Percentiles rank a stretch among this genome's conserved stretches.
phyloP scores from a whole-genome alignment of 2,888 invertebrate genomes.

The Dexiosoma caninum region DNA sequence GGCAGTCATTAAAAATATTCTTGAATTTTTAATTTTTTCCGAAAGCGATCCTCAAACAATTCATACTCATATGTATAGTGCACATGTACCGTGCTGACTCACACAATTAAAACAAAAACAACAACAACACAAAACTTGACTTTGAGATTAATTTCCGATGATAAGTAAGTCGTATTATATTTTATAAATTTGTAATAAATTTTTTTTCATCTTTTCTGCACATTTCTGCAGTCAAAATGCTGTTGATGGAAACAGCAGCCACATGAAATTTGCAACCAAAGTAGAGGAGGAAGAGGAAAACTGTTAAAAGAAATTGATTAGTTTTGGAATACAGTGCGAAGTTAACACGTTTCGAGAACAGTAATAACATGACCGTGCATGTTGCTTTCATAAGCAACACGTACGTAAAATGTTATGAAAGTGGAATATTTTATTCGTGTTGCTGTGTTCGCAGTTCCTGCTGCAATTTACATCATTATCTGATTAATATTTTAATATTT shows the following conservation, averaged over 20 bases:
- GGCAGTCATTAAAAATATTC: too few species aligned
- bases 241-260: background rate
- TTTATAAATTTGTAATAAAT: background rate
- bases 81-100: too few species aligned
- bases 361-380: background rate
- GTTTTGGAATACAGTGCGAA: slow-evolving; percentile 46
- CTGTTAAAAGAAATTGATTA: slow-evolving; percentile 45
- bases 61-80: too few species aligned
- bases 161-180: slow-evolving; percentile 41
- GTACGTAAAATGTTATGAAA: slow-evolving; percentile 22
- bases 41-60: too few species aligned
- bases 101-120: background rate
- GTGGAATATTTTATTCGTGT: background rate
- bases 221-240: background rate
- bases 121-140: background rate
- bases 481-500: slow-evolving; percentile 19
- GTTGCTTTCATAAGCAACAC: background rate
- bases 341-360: slow-evolving; percentile 37
- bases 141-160: slow-evolving; percentile 26
- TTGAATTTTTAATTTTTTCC: too few species aligned
- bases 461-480: slow-evolving; percentile 22
- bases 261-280: background rate
- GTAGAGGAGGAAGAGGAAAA: background rate
- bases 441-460: slow-evolving; percentile 13
- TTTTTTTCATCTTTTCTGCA: background rate